Percentiles rank a stretch among this genome's conserved stretches.
phyloP scores from a whole-genome alignment of 2,113 vertebrate genomes.

The Hymenochirus boettgeri region DNA sequence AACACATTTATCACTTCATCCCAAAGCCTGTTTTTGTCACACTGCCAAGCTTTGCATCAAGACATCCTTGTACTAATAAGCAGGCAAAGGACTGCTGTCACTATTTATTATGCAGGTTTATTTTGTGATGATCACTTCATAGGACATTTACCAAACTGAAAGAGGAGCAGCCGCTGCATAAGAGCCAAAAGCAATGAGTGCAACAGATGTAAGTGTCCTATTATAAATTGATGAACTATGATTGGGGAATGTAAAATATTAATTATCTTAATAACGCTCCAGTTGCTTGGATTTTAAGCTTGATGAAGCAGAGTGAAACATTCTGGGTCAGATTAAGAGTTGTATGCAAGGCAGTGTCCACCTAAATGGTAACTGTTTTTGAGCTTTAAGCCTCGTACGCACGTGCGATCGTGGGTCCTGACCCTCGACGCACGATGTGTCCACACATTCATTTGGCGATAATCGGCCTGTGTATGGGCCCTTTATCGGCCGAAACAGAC shows the following conservation, averaged over 20 bases:
- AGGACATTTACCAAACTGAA: constrained; percentile 7
- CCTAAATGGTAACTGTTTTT: too few relatives aligned
- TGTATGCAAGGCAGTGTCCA: too few relatives aligned
- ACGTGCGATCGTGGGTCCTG: too few relatives aligned
- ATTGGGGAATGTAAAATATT: constrained; percentile 31
- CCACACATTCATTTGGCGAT: too few relatives aligned
- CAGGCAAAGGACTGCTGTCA: not conserved
- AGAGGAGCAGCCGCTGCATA: not conserved
- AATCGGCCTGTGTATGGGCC: too few relatives aligned
- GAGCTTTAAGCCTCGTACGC: too few relatives aligned
- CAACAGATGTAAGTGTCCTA: constrained; percentile 8
- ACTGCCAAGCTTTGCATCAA: constrained; percentile 1
- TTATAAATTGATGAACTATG: constrained; percentile 11
- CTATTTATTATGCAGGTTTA: constrained; percentile 1
- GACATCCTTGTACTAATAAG: constrained; percentile 3
- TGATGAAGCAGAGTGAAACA: not conserved
- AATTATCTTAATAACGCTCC: constrained; percentile 16
- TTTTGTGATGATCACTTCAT: not conserved
- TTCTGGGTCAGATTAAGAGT: not conserved
- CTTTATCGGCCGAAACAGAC: too few relatives aligned
- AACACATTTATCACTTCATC: constrained; percentile 28
- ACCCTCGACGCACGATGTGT: too few relatives aligned
- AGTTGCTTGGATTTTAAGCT: constrained; percentile 2
- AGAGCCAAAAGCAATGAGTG: constrained; percentile 5
- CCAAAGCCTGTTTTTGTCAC: not conserved